Conservation (phyloP, 2,797 vertebrate species). For the Champsocephalus esox region DNA sequence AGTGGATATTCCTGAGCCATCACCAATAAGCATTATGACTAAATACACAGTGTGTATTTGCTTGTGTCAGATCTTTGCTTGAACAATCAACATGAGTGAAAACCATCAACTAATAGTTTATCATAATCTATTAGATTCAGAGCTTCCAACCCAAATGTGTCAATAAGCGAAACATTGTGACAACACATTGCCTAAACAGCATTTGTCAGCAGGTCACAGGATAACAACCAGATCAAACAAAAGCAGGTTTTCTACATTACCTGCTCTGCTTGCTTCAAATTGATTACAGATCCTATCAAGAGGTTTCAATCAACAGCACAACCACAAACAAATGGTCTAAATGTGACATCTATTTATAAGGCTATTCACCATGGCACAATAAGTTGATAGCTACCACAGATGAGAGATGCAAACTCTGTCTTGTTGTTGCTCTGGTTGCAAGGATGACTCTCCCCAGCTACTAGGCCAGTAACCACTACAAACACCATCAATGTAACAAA, state of each 20-base stretch:
- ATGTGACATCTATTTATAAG: constrained; percentile 33
- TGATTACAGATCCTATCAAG: constrained; percentile 35
- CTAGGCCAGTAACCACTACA: constrained; percentile 82
- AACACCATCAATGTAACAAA: constrained; percentile 67
- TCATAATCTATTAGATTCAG: background rate
- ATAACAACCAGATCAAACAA: constrained; percentile 4
- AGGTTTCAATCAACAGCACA: constrained; percentile 50
- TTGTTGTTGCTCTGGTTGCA: constrained; percentile 81
- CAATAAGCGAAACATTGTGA: background rate
- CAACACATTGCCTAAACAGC: background rate
- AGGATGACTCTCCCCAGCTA: constrained; percentile 75
- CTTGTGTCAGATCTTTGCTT: background rate
- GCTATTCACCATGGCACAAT: constrained; percentile 39
- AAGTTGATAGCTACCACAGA: constrained; percentile 57
- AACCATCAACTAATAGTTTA: background rate
- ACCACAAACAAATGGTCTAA: constrained; percentile 13
- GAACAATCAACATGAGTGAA: background rate
- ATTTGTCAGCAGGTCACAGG: constrained; percentile 1
- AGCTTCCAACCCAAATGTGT: background rate
- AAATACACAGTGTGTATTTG: background rate
- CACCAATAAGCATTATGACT: background rate
- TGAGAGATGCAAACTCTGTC: constrained; percentile 62
- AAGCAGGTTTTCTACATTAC: constrained; percentile 14
- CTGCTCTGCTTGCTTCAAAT: constrained; percentile 35
- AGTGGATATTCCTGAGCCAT: background rate